Evolutionary conservation across 2,113 vertebrate species (phyloP).

Genomic region (Morone chrysops): DNA sequence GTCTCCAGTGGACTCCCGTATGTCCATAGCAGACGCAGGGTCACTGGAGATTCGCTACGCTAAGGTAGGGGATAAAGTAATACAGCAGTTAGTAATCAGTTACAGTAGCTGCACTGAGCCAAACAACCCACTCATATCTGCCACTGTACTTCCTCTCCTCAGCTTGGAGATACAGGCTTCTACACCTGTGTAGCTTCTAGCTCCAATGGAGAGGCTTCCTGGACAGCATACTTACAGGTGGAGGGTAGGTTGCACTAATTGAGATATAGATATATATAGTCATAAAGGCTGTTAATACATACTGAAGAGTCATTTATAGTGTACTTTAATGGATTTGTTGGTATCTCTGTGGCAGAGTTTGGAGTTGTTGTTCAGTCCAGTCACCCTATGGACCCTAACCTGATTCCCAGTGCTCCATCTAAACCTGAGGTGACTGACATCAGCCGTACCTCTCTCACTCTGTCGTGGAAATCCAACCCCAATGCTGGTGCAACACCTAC

Average conservation of each 20-base stretch:
- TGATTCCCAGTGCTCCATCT: conserved; percentile 93
- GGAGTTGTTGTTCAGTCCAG: conserved; percentile 92
- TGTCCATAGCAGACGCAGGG: conserved; percentile 88
- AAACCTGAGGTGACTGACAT: conserved; percentile 94
- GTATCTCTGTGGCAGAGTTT: conserved; percentile 85
- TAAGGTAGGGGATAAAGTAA: conserved; percentile 85
- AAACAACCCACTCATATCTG: not conserved
- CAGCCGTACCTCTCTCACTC: conserved; percentile 89
- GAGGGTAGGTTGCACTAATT: conserved; percentile 86
- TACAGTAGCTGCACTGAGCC: too few relatives aligned
- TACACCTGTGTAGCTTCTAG: conserved; percentile 95
- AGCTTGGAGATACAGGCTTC: conserved; percentile 94
- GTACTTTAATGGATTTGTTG: not conserved
- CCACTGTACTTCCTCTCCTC: conserved; percentile 62
- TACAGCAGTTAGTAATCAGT: not conserved
- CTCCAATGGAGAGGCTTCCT: conserved; percentile 93
- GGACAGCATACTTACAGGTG: conserved; percentile 94
- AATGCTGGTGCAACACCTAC: conserved; percentile 89
- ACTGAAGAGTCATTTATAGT: fast-evolving
- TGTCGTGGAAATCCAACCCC: conserved; percentile 93
- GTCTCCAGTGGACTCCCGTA: conserved; percentile 89
- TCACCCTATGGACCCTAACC: conserved; percentile 90
- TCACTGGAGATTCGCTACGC: conserved; percentile 90
- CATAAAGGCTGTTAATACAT: not conserved
- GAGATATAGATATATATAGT: not conserved